Base-by-base conservation (phyloP, 2,888 invertebrate genomes). In the Scaptomyza polygonia region DNA sequence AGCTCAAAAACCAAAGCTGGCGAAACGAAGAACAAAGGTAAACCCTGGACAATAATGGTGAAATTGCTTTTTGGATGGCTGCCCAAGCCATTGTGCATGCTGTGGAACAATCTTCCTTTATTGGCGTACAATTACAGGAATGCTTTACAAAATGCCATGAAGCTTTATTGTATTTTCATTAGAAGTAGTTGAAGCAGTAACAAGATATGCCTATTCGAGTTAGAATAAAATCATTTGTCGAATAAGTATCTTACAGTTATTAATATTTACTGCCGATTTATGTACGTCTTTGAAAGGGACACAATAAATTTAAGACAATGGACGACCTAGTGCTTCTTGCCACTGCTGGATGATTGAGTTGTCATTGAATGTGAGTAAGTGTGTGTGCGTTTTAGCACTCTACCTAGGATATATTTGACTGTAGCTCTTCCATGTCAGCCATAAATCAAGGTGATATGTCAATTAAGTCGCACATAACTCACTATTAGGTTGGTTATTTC, bases 381-480 rank as follows among this genome's bases (percentile, higher is more conserved):
- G 25, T 25, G 25, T 25, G 25, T 4, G 5, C 5, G 25, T 36
- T 5, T 21, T 9, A 36, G 34, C 9, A 27, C 44, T 18, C 45
- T 71, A 58, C 48, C 54, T 58, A 39, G 18, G 34, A 51, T 39
- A 11, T 29, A 39, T 34, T 29, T 45, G 21, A 9, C 40, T 36
- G 34, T 8, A 27, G 32, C n/a, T 11, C 39, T 32, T 11, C 16
- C 27, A n/a, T 52, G 48, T 7, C 8, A 36, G n/a, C 58, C 75
- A 79, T 83, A 77, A 67, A 79, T 84, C 81, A 86, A 70, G 66
- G 64, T 67, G 58, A 72, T 77, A 71, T 84, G 83, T 79, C 83
- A 86, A 72, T 77, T 81, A 69, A 43, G 51, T 39, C 40, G 43
- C 53, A 69, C 67, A 77, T 79, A 84, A 75, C 72, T 81, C 65